phyloP scores from a whole-genome alignment of 1,140 invertebrate genomes.

The Rhizoglyphus robini region DNA sequence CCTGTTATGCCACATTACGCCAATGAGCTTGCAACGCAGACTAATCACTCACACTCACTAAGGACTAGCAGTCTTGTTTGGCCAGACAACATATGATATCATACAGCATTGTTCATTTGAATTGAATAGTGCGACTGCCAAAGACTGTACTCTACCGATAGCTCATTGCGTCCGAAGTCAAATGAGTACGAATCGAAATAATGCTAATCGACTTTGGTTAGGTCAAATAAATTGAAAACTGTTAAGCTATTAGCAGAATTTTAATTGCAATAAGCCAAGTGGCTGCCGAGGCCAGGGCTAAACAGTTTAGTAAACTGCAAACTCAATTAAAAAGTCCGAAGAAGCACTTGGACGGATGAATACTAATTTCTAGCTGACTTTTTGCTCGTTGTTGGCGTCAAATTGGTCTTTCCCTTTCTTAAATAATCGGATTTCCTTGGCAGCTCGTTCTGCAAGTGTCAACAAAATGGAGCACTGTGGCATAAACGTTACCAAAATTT shows the following conservation, averaged over 20 bases:
- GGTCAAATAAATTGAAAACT: not conserved
- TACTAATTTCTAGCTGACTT: not conserved
- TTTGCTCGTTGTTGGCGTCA: not conserved
- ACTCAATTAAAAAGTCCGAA: not conserved
- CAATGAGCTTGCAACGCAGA: no score
- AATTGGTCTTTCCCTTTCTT: not conserved
- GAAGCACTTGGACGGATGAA: not conserved
- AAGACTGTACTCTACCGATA: not conserved
- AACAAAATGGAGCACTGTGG: not conserved
- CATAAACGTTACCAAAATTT: constrained; percentile 1
- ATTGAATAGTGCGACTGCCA: not conserved
- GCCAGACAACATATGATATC: no score
- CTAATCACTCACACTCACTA: no score
- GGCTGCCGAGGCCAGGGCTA: not conserved
- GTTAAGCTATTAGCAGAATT: not conserved
- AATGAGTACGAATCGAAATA: no score
- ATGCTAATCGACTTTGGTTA: constrained; percentile 9
- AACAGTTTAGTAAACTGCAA: no score
- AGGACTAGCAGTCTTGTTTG: no score
- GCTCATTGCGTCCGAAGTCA: no score
- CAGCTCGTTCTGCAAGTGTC: not conserved
- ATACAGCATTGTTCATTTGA: not conserved
- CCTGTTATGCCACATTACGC: no score
- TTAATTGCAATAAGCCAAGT: constrained; percentile 8
- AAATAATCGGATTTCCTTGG: not conserved